These are phyloP conservation scores for Sinocyclocheilus anshuiensis DNA, from an alignment of 2,113 vertebrate genomes.

Conservation along the genomic window DNA sequence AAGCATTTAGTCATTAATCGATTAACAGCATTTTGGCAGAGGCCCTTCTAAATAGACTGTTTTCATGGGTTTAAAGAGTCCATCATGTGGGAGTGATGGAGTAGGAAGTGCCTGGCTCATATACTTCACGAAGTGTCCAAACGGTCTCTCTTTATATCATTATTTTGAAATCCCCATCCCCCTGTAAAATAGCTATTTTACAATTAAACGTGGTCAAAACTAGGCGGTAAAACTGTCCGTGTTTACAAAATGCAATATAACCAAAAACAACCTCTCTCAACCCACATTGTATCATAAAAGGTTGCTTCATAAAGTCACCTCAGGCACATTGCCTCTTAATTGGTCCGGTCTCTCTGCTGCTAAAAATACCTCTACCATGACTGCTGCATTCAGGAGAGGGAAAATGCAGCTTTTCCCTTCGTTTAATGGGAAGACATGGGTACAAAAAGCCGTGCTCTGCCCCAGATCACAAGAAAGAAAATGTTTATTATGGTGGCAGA, in stretches of 20 bases:
- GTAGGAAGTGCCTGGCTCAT: slow-evolving; percentile 50
- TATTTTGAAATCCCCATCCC: background rate
- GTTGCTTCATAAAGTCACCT: slow-evolving; percentile 41
- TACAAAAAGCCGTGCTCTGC: slow-evolving; percentile 38
- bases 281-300: background rate
- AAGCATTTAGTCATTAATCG: slow-evolving; percentile 38
- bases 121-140: slow-evolving; percentile 11
- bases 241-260: background rate
- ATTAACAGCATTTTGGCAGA: slow-evolving; percentile 32
- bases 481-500: slow-evolving; percentile 51
- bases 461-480: slow-evolving; percentile 50
- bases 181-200: background rate
- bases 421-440: slow-evolving; percentile 33
- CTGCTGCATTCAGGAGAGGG: slow-evolving; percentile 36
- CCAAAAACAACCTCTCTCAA: slow-evolving; percentile 4
- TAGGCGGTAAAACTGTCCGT: background rate
- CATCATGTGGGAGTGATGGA: slow-evolving; percentile 51
- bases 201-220: background rate
- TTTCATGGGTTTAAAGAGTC: slow-evolving; percentile 37
- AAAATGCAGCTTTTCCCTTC: slow-evolving; percentile 39
- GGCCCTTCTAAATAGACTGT: slow-evolving; percentile 20
- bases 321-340: slow-evolving; percentile 42
- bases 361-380: slow-evolving; percentile 56
- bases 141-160: slow-evolving; percentile 7
- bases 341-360: slow-evolving; percentile 44